Evolutionary conservation across 2,888 invertebrate genomes (phyloP), one percentile per base, ranked within the genome.

Genomic region (Dasysyrphus albostriatus): DNA sequence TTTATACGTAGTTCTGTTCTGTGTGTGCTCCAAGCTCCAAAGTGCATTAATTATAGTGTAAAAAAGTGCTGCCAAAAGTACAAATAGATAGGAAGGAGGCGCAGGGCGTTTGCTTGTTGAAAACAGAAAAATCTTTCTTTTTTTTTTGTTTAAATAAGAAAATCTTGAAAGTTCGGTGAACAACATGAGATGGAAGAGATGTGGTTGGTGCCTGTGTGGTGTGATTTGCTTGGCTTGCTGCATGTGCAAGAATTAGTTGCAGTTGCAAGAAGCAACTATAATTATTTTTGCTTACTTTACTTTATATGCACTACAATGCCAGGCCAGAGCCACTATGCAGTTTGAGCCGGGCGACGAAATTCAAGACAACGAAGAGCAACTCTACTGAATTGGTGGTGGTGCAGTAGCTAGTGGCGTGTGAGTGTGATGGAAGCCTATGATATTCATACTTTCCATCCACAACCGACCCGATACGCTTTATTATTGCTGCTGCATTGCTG

Each of bases 241-340:
- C 24, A 49, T 75, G 39, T 81, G 72, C 72, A 56, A 78, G 56
- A 78, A 85, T 82, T 82, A 82, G 77, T 82, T 80, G 80, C 70
- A 59, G 59, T 59, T 81, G 76, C 81, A 56, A 77, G 54, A 81
- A 78, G 82, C 69, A 54, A 65, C 72, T 82, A 77, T 67, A 77
- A 63, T 82, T 69, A 82, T 85, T 82, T 73, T 77, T 69, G 76
- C 81, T 49, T 73, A 77, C 85, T 69, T 54, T 29, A 61, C 39
- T 39, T 3, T 75, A 19, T 54, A 59, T 54, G 51, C 24, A 32
- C 54, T 54, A 32, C 14, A 8, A 54, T 54, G 14, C 14, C 54
- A 54, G 19, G 6, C 32, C 32, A 51, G 24, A 51, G 24, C 4
- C 29, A 32, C 29, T 32, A 54, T 54, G 29, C 29, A 14, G 29